Percentiles rank a stretch among this genome's conserved stretches.
Conservation (phyloP, 2,888 invertebrate genomes). For the Noctua pronuba region DNA sequence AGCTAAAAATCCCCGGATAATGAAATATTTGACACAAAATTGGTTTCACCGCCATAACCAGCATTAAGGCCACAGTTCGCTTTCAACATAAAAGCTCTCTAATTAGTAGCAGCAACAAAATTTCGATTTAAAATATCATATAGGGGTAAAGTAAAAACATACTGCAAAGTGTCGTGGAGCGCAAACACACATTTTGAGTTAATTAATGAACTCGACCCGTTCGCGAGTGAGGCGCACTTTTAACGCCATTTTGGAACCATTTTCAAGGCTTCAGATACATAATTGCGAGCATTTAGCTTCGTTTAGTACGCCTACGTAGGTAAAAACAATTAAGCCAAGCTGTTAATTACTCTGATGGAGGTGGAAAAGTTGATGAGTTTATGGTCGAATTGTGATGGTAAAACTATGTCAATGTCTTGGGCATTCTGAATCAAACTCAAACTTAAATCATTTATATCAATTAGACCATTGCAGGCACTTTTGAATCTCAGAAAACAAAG, state of each 20-base stretch:
- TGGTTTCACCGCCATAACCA: neutral
- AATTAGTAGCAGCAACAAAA: conserved; percentile 3
- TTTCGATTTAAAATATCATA: conserved; percentile 14
- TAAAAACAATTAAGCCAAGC: conserved; percentile 2
- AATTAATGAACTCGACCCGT: conserved; percentile 56
- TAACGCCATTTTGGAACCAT: conserved; percentile 37
- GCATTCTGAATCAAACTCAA: neutral
- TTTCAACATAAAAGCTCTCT: neutral
- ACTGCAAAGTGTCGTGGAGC: conserved; percentile 14
- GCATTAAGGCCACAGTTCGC: neutral
- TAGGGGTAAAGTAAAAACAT: conserved; percentile 19
- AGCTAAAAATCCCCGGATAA: neutral
- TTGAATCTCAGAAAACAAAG: no score
- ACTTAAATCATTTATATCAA: no score
- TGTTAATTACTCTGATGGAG: neutral
- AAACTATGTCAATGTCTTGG: neutral
- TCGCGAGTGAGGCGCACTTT: conserved; percentile 31
- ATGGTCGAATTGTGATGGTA: neutral
- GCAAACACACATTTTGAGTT: conserved; percentile 39
- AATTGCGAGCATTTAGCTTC: conserved; percentile 40
- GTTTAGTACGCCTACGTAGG: conserved; percentile 22
- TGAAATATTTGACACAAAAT: neutral
- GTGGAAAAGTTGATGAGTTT: neutral
- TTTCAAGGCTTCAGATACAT: conserved; percentile 30
- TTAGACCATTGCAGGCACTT: no score